Evolutionary conservation across 2,888 invertebrate genomes (phyloP), one percentile per base, ranked within the genome.

Genomic region (Saturnia japonica): DNA sequence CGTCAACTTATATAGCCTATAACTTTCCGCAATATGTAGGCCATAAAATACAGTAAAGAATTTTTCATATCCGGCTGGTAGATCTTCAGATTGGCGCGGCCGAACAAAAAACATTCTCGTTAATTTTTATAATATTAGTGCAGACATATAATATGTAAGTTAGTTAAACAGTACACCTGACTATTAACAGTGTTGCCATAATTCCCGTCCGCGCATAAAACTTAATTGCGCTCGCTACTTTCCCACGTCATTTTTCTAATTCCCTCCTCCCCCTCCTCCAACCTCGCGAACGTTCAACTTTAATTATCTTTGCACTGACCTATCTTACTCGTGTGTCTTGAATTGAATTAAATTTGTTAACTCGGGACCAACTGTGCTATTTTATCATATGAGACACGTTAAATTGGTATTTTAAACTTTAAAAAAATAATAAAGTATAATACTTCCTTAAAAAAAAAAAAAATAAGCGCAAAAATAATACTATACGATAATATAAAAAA

Each of bases 231-330:
- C 84, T 80, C 80, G 80, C 81, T 60, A 60, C 76, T 76, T 81
- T 82, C 81, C 81, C 93, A 91, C 89, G 88, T 88, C 86, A 88
- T 89, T 89, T 89, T 91, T 90, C 89, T 91, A 89, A 91, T 88
- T 88, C 85, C 40, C 40, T n/a, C 64, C 22, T 11, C 22, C 22
- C 22, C 1, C 22, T 11, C 9, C 11, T 9, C 0, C n/a, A 16
- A 19, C 1, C 16, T 19, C 64, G 40, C 64, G 64, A 64, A 83
- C 84, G 84, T 84, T 84, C 81, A 77, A 79, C 84, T 86, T 84
- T 86, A 87, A 89, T 88, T 81, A 77, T 79, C 78, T 75, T 74
- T 76, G 76, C 76, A 75, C 74, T 71, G 76, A 85, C 81, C 78
- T 81, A 82, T 79, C 80, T 70, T 42, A 67, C 54, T 47, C 66